Evolutionary conservation across 2,797 vertebrate genomes (phyloP).

Genomic region (Scyliorhinus canicula): DNA sequence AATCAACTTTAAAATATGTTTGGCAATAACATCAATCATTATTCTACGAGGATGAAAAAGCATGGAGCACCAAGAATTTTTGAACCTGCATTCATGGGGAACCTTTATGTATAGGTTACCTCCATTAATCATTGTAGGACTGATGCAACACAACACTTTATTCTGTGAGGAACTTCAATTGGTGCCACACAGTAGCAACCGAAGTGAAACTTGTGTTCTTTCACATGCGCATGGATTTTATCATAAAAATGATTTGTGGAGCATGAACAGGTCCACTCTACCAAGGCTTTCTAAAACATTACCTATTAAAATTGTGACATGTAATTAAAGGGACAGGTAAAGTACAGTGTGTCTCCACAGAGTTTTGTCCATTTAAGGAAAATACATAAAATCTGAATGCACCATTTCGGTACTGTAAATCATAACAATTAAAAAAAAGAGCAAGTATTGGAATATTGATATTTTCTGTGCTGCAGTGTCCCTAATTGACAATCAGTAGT

Average conservation of each 20-base stretch:
- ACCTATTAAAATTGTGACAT: background rate
- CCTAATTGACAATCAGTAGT: background rate
- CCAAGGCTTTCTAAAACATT: background rate
- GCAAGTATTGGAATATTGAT: background rate
- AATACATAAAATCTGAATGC: constrained; percentile 4
- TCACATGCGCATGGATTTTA: background rate
- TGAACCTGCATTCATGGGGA: background rate
- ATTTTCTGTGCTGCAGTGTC: background rate
- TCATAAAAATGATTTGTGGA: background rate
- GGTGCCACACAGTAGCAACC: background rate
- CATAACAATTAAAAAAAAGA: background rate
- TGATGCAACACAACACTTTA: background rate
- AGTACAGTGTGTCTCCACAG: background rate
- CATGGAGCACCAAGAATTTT: background rate
- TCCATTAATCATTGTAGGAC: constrained; percentile 24
- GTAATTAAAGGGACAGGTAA: background rate
- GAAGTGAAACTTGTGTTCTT: background rate
- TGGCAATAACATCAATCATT: background rate
- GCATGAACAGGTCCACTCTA: background rate
- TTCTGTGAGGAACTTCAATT: background rate
- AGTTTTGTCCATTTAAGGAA: background rate
- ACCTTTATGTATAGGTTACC: background rate
- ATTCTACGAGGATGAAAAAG: background rate
- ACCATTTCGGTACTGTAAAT: background rate
- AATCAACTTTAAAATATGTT: background rate